Evolutionary conservation across 1,140 invertebrate genomes (phyloP), one percentile per base, ranked within the genome.

Genomic region (Telenomus remus): DNA sequence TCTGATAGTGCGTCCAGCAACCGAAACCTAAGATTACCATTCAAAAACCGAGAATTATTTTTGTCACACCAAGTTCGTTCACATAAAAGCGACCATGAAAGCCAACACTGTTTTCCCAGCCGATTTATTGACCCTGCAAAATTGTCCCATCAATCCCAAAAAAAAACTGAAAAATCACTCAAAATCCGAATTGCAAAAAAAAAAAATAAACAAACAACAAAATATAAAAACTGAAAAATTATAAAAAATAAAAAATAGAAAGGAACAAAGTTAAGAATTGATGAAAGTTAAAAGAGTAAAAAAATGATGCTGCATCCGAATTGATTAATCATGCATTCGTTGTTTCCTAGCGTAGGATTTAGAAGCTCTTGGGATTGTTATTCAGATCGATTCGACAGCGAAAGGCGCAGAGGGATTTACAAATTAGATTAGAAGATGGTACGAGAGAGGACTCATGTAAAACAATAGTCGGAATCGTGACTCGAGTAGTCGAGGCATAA

Each of bases 381-480:
- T 71, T 70, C 66, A 63, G 53, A 63, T 65, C 65, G 54, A 65
- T 68, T 65, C 47, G 47, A 80, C 71, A 74, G 80, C 65, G 57
- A 75, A 76, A 74, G 71, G 44, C 49, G 71, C 59, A 65, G 49
- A 54, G 74, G 79, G 80, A 82, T 83, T 82, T 80, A 79, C 79
- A 82, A 85, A 85, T 83, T 85, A 82, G 80, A 83, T 85, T 85
- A 83, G 56, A 74, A 72, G 60, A 53, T 75, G 63, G 71, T 63
- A 71, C 51, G 73, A 72, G 76, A 27, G 19, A 72, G 65, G 75
- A 74, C 59, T 75, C 74, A 70, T 82, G 81, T 83, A 81, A 83
- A 81, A 81, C 79, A 80, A 81, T 65, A 75, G 73, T 50, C 73
- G 27, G 66, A 71, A 73, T 77, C 69, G 54, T 70, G 72, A 81